Evolutionary conservation across 1,140 invertebrate genomes (phyloP), one percentile per base, ranked within the genome.

Genomic region (Lucilia cuprina): DNA sequence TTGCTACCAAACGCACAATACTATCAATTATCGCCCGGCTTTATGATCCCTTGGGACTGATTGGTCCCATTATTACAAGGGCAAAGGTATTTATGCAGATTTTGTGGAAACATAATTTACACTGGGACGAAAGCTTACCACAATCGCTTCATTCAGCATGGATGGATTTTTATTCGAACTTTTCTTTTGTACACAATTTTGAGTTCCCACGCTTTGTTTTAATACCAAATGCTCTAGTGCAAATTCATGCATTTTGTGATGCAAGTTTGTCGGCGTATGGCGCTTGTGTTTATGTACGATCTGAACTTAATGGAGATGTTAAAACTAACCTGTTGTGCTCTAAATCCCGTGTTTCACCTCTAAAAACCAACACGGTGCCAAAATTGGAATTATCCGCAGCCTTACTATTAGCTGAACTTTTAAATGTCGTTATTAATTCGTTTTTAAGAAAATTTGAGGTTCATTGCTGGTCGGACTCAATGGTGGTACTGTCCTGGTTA

Each of bases 41-140:
- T 14, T 88, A 87, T 86, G 89, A 90, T 70, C 87, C 88, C 1
- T 65, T 89, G 70, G 90, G 89, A 21, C 83, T 88, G 12, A 83
- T 88, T n/a, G 85, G 84, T 75, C 88, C 88, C 3, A 85, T 88
- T 17, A 84, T 90, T 21, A 84, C 90, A 1, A 85, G 85, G 55
- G 88, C 86, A 50, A 90, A 90, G 85, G 77, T 88, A 8, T 83
- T 90, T 21, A 87, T 90, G 82, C 87, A 89, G 77, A 60, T 75
- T n/a, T 34, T 90, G 34, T 91, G 89, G 90, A 60, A 13, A 34
- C 55, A 34, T 7, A 60, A 74, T 13, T 41, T 55, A 30, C 14
- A 74, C 12, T 85, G 82, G 82, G 82, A 85, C 65, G 82, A 85
- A 1, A 4, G 19, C 4, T n/a, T 41, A 19, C 47, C 47, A 17